These are phyloP conservation scores for Biston stratarius DNA, from an alignment of 2,888 invertebrate species.

Conservation along the genomic window DNA sequence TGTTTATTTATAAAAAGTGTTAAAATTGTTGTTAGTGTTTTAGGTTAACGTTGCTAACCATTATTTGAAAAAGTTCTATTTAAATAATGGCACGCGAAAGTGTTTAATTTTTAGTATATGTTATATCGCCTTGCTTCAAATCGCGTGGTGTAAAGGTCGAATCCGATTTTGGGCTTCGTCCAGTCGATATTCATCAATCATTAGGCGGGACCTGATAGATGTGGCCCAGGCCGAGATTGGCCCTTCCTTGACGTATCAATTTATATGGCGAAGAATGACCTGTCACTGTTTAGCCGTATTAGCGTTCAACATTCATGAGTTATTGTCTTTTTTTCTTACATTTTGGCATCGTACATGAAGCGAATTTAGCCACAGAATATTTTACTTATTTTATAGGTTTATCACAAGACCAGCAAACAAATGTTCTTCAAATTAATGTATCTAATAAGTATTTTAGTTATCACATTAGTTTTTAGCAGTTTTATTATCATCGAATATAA, in stretches of 20 bases:
- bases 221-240: conserved; percentile 72
- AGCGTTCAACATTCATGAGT: conserved; percentile 59
- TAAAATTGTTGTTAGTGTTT: too few species aligned
- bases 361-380: background rate
- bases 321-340: conserved; percentile 16
- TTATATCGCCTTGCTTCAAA: background rate
- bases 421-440: too few species aligned
- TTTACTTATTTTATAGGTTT: too few species aligned
- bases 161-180: conserved; percentile 19
- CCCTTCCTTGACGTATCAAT: conserved; percentile 79
- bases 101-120: background rate
- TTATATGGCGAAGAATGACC: conserved; percentile 82
- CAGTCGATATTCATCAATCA: conserved; percentile 77
- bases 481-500: too few species aligned
- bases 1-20: too few species aligned
- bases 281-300: conserved; percentile 67
- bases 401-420: too few species aligned
- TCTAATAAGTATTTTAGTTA: too few species aligned
- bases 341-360: background rate
- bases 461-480: too few species aligned
- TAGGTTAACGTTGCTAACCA: too few species aligned
- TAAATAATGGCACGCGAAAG: too few species aligned
- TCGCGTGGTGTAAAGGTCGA: background rate
- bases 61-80: too few species aligned
- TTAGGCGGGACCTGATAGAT: conserved; percentile 74